Base-by-base conservation (phyloP, 2,797 vertebrate genomes). In the Phoeniculus purpureus region DNA sequence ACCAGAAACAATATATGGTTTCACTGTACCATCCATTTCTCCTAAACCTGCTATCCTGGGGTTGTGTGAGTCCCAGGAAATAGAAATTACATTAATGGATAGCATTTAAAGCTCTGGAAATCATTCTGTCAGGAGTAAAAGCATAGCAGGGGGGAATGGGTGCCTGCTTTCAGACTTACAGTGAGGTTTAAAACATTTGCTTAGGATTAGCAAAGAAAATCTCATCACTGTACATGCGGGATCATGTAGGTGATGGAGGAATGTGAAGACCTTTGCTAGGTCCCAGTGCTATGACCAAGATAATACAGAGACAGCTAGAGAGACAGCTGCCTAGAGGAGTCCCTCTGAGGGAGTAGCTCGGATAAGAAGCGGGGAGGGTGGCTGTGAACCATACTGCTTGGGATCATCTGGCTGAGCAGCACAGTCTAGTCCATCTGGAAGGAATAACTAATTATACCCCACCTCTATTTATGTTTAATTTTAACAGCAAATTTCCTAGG, bases 401-500 rank as follows among this genome's bases (percentile, higher is more conserved):
- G 55, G 75, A 82, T 92, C 76, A 77, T 74, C 79, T 87, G 85
- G 58, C 76, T 74, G 72, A 80, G 77, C 5, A 71, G 79, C 80
- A 60, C 15, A 29, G 45, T 40, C 70, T 59, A 78, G 56, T 81
- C 85, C 92, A 89, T 89, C 87, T 85, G 82, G 92, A 96, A 94
- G 61, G 73, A 94, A 89, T 89, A 93, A 83, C 82, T 92, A 89
- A 89, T 81, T 94, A 93, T 32, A 90, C 70, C 20, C 66, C 76
- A 87, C 62, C 79, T 90, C 87, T 87, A 89, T 80, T 92, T 94
- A 80, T 59, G 85, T 80, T 73, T 92, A 81, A 93, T 89, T 96
- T 94, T 92, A 95, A 90, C 89, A 87, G 81, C 76, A 87, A 73
- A 92, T 93, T 94, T 92, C 73, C 66, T 83, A 72, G 50, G 89